phyloP scores from a whole-genome alignment of 2,113 vertebrate genomes.

The Pagrus major region DNA sequence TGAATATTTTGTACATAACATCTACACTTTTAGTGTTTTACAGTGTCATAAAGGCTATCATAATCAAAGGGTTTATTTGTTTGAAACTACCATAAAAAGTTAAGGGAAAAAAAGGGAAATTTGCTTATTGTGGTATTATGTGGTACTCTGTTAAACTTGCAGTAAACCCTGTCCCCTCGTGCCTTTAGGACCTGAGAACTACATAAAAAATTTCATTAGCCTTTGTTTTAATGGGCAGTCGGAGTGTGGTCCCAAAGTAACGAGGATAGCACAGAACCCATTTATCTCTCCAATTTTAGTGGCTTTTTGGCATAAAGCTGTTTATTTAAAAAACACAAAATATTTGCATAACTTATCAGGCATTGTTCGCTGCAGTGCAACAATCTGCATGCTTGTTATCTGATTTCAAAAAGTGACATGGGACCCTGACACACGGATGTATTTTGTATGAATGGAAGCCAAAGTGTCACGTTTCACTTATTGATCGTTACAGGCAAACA shows the following conservation, averaged over 20 bases:
- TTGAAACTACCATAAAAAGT: background rate
- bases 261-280: background rate
- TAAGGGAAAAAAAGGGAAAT: background rate
- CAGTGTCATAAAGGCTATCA: background rate
- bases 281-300: too few relatives aligned
- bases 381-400: background rate
- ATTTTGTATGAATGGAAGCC: background rate
- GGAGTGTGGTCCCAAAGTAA: background rate
- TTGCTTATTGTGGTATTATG: background rate
- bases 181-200: conserved; percentile 3
- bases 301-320: background rate
- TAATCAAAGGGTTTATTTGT: background rate
- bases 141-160: background rate
- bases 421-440: background rate
- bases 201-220: background rate
- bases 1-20: background rate
- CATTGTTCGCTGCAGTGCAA: background rate
- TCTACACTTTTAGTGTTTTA: background rate
- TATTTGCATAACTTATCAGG: background rate
- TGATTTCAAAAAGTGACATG: background rate
- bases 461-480: background rate
- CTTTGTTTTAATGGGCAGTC: background rate
- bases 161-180: background rate
- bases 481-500: conserved; percentile 5
- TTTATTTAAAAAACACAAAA: background rate